Conservation (phyloP, 2,888 invertebrate species). For the Chesias legatella region DNA sequence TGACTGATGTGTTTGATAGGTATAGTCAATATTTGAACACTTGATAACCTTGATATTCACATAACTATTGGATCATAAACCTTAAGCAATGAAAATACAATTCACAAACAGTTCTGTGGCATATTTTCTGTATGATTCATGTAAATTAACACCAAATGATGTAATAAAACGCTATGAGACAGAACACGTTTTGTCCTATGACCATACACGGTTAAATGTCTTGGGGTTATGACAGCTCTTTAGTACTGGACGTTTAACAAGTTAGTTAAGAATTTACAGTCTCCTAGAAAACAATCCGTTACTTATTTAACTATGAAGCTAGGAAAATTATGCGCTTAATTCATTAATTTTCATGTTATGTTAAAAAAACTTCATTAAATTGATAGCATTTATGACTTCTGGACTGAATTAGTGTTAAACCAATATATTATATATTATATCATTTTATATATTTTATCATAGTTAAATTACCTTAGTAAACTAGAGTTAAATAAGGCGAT, state of each 20-base stretch:
- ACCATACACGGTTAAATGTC: conserved; percentile 10
- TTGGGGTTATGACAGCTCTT: conserved; percentile 6
- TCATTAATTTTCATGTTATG: too few species aligned
- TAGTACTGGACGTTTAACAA: conserved; percentile 1
- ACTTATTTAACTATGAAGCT: too few species aligned
- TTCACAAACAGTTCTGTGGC: neutral
- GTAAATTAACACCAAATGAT: conserved; percentile 18
- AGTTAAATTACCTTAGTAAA: too few species aligned
- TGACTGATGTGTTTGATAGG: too few species aligned
- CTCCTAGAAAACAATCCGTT: conserved; percentile 4
- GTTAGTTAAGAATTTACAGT: conserved; percentile 8
- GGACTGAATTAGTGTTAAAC: too few species aligned
- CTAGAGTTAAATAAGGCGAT: too few species aligned
- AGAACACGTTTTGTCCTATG: conserved; percentile 6
- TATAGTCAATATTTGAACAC: neutral
- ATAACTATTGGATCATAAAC: neutral
- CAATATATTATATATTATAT: too few species aligned
- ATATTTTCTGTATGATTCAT: conserved; percentile 23
- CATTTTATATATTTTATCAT: too few species aligned
- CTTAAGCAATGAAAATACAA: neutral
- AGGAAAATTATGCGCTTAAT: too few species aligned
- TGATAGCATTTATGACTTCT: too few species aligned
- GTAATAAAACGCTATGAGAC: conserved; percentile 15
- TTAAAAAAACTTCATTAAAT: too few species aligned
- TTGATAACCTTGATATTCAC: conserved; percentile 6